Conservation (phyloP, 2,797 vertebrate species). For the Ataeniobius toweri region DNA sequence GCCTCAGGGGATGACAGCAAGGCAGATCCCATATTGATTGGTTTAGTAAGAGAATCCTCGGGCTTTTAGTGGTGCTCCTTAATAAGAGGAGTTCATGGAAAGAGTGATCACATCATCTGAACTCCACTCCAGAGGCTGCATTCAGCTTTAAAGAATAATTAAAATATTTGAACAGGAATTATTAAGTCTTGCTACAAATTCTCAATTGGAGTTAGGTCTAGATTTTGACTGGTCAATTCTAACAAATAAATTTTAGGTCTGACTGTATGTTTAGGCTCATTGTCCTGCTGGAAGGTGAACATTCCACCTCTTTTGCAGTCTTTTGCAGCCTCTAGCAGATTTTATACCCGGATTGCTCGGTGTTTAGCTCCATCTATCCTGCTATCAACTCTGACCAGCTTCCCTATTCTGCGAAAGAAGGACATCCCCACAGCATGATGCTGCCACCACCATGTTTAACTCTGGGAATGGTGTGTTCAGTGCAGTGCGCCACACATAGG, state of each 20-base stretch:
- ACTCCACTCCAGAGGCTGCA: conserved; percentile 62
- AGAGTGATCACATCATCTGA: conserved; percentile 67
- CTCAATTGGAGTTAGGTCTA: not conserved
- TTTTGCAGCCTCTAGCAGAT: not conserved
- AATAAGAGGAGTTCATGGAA: conserved; percentile 73
- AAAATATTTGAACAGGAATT: conserved; percentile 3
- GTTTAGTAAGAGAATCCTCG: conserved; percentile 79
- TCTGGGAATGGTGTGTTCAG: not conserved
- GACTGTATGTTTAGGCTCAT: not conserved
- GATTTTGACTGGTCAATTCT: not conserved
- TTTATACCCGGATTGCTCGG: not conserved
- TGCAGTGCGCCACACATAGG: not conserved
- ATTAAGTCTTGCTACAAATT: not conserved
- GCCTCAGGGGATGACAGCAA: conserved; percentile 45
- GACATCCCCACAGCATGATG: not conserved
- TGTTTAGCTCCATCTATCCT: not conserved
- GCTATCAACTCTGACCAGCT: not conserved
- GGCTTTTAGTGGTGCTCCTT: conserved; percentile 78
- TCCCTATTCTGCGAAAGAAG: not conserved
- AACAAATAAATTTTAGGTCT: not conserved
- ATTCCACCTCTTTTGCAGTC: not conserved
- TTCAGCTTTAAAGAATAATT: conserved; percentile 49
- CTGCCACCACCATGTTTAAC: not conserved
- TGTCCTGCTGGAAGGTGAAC: not conserved
- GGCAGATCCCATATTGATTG: conserved; percentile 77